Conservation (phyloP, 2,113 vertebrate species). For the Tetrax tetrax region DNA sequence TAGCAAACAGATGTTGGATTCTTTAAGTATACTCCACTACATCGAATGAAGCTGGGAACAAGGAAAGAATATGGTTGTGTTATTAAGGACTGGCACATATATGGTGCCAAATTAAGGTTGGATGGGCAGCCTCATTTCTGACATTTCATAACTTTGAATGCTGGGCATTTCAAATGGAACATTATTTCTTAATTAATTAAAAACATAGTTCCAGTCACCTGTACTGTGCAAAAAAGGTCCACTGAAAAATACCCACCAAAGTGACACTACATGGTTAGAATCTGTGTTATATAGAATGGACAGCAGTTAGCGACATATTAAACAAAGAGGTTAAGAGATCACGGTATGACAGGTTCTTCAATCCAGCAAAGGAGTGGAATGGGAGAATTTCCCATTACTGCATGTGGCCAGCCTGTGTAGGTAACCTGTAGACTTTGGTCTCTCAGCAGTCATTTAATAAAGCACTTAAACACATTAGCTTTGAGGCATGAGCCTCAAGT, state of each 20-base stretch:
- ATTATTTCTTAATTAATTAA: neutral
- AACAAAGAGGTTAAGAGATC: neutral
- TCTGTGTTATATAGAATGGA: accelerated
- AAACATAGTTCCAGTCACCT: neutral
- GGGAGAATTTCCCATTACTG: neutral
- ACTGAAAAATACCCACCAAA: neutral
- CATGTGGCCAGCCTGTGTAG: neutral
- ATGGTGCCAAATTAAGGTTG: neutral
- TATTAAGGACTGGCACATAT: neutral
- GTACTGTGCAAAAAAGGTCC: neutral
- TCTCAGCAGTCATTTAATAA: neutral
- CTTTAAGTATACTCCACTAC: neutral
- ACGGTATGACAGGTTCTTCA: neutral
- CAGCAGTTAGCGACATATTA: neutral
- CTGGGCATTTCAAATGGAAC: neutral
- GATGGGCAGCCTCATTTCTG: neutral
- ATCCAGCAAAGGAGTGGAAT: neutral
- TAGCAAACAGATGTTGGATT: neutral
- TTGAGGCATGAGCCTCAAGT: neutral
- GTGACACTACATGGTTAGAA: accelerated
- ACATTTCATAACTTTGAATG: neutral
- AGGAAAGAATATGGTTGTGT: neutral
- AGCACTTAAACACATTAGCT: accelerated
- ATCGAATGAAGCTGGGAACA: neutral
- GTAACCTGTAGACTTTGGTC: neutral